Evolutionary conservation across 2,113 vertebrate species (phyloP), one percentile per base, ranked within the genome.

Genomic region (Leucopternis melanops): DNA sequence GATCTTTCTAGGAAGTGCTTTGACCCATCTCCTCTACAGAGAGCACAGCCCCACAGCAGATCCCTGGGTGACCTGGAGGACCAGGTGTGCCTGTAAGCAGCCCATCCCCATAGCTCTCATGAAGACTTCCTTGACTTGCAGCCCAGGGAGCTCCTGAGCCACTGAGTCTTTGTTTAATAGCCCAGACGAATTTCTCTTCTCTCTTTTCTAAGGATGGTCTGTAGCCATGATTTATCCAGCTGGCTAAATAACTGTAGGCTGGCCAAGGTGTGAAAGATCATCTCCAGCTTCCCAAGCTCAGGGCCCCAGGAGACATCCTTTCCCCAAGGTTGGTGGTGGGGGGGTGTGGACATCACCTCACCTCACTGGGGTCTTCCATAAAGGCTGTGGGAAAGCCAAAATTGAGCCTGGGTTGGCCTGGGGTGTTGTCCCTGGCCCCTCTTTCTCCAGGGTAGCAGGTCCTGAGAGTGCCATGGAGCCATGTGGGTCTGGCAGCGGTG

Each of bases 401-500:
- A 20, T 1, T 11, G 23, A 65, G 19, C 63, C 32, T 70, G 49
- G 7, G 16, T 25, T 77, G 47, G 11, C 29, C 17, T 21, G 8
- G 11, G 8, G 13, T 11, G 5, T 31, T 49, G 36, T n/a, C 40
- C 19, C 20, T 29, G 36, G 9, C 18, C 16, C 26, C 7, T 44
- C 13, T 22, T 78, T 42, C 52, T 77, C 25, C 65, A 26, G 59
- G 22, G 27, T 6, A 49, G 36, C 31, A 47, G 22, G 36, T 71
- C n/a, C 54, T 32, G 34, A 52, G 65, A 57, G 44, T 8, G 15
- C 52, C 4, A 0, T 9, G 55, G 34, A 74, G 47, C 70, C 45
- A 10, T 1, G 4, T 9, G 13, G 57, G 18, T 67, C 42, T 44
- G 45, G 47, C 61, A 36, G 15, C 1, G 1, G 14, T 4, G 8